Conservation (phyloP, 2,797 vertebrate species). For the Oreochromis grahami region DNA sequence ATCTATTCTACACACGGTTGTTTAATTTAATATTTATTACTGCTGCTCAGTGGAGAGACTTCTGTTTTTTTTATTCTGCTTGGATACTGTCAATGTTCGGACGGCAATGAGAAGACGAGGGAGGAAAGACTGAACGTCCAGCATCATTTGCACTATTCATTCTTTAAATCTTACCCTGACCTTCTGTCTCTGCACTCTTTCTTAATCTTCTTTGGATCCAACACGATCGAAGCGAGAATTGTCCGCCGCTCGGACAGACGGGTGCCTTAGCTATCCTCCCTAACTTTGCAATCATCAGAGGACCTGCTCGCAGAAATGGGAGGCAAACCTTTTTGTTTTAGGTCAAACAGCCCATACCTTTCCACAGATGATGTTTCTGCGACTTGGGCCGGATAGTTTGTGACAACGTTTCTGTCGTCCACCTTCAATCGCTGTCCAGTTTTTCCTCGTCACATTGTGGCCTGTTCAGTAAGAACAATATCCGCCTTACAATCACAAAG, state of each 20-base stretch:
- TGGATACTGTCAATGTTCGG: slow-evolving; percentile 17
- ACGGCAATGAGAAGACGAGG: slow-evolving; percentile 27
- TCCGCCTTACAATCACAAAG: slow-evolving; percentile 24
- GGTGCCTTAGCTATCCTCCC: slow-evolving; percentile 38
- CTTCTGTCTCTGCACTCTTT: slow-evolving; percentile 16
- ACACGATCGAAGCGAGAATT: slow-evolving; percentile 4
- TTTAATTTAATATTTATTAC: slow-evolving; percentile 80
- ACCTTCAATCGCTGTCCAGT: not conserved
- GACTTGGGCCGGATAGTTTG: not conserved
- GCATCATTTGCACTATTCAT: slow-evolving; percentile 78
- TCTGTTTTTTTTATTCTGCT: slow-evolving; percentile 14
- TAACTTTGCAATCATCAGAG: slow-evolving; percentile 13
- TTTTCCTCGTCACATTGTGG: not conserved
- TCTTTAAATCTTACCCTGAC: slow-evolving; percentile 53
- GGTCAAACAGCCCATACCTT: not conserved
- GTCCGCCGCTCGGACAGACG: slow-evolving; percentile 14
- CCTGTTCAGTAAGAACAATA: not conserved
- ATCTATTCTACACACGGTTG: slow-evolving; percentile 51
- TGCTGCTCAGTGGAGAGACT: slow-evolving; percentile 67
- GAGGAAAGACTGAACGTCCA: slow-evolving; percentile 43
- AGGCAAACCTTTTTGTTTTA: not conserved
- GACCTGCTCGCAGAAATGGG: not conserved
- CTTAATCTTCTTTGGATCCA: slow-evolving; percentile 17
- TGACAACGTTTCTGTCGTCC: not conserved
- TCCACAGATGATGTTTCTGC: not conserved